Conservation (phyloP, 1,140 invertebrate species). For the Scylla paramamosain region DNA sequence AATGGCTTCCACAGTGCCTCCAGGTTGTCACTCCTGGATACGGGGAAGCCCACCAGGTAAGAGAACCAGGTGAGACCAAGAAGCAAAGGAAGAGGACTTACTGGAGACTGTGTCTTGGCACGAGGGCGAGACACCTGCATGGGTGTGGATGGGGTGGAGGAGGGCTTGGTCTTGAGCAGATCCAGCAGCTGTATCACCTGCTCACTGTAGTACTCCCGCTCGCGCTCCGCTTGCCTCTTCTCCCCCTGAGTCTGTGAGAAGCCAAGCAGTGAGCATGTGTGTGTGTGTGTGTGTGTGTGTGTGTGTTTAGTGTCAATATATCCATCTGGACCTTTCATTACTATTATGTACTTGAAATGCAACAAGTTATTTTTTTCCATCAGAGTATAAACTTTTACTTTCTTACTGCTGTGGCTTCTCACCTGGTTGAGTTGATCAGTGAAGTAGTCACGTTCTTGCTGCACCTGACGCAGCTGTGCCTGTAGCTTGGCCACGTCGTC, state of each 20-base stretch:
- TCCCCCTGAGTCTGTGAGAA: slow-evolving; percentile 67
- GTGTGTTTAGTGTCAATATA: no score
- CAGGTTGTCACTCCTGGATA: no score
- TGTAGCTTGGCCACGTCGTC: slow-evolving; percentile 63
- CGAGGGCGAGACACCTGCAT: slow-evolving; percentile 51
- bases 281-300: no score
- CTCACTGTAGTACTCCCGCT: slow-evolving; percentile 74
- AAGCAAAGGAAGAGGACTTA: not conserved
- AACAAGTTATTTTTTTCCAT: no score
- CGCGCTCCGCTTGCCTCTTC: slow-evolving; percentile 63
- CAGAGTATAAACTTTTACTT: no score
- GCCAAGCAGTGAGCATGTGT: not conserved
- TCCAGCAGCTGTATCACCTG: slow-evolving; percentile 73
- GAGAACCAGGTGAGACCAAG: no score
- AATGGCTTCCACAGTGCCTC: no score
- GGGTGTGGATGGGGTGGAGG: slow-evolving; percentile 62
- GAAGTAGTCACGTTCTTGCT: slow-evolving; percentile 68
- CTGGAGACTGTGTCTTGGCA: slow-evolving; percentile 50
- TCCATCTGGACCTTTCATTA: no score
- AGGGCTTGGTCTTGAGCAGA: slow-evolving; percentile 70
- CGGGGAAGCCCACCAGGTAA: no score
- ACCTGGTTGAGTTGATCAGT: slow-evolving; percentile 65
- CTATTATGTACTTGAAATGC: no score
- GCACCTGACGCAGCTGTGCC: slow-evolving; percentile 58
- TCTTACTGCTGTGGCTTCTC: not conserved